Conservation (phyloP, 2,797 vertebrate genomes). For the Aulostomus chinensis region DNA sequence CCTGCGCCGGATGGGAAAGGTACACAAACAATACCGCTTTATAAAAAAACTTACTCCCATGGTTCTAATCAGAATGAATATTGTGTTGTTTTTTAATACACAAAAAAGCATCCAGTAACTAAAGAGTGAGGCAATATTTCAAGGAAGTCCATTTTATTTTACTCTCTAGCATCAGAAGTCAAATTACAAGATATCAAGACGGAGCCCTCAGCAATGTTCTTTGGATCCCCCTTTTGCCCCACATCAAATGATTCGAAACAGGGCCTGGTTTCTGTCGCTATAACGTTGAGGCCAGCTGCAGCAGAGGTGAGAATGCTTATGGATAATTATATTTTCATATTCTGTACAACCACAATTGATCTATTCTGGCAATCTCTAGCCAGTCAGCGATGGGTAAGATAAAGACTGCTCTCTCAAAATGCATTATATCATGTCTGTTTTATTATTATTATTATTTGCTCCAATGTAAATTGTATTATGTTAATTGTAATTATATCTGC, state of each 20-base stretch:
- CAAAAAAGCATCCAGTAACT: too few species aligned
- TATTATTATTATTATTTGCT: too few species aligned
- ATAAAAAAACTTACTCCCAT: background rate
- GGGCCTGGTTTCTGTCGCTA: constrained; percentile 95
- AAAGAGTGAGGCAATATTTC: too few species aligned
- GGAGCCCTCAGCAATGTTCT: constrained; percentile 86
- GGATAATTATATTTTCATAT: background rate
- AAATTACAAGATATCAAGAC: constrained; percentile 91
- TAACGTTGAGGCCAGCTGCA: constrained; percentile 94
- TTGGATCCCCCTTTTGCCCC: constrained; percentile 85
- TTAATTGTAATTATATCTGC: too few species aligned
- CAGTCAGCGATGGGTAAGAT: background rate
- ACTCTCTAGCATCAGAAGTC: constrained; percentile 84
- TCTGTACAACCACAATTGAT: background rate
- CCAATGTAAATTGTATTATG: too few species aligned
- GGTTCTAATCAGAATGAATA: constrained; percentile 1
- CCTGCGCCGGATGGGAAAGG: constrained; percentile 92
- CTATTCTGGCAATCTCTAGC: background rate
- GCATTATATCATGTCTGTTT: too few species aligned
- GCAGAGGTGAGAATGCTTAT: constrained; percentile 86
- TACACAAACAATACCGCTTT: constrained; percentile 44
- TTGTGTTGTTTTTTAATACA: too few species aligned
- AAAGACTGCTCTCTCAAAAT: too few species aligned
- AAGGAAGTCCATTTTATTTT: background rate
- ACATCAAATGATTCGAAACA: constrained; percentile 88